Evolutionary conservation across 2,797 vertebrate genomes (phyloP).

Genomic region (Danio kyathit): DNA sequence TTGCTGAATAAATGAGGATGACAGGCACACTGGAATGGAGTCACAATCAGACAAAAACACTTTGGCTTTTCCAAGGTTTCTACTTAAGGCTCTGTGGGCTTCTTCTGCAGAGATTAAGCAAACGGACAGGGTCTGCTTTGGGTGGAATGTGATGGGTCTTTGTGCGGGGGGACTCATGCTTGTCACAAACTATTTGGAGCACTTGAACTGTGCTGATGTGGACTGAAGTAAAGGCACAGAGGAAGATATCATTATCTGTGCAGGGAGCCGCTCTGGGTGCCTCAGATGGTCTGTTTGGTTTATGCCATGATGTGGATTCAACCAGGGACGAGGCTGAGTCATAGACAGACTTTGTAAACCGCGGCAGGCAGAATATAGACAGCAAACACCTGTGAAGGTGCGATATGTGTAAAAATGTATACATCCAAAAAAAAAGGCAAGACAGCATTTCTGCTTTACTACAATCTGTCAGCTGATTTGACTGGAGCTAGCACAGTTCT

Average conservation of each 20-base stretch:
- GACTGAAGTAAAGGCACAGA: slow-evolving; percentile 45
- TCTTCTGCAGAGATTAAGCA: slow-evolving; percentile 14
- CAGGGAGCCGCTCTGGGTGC: slow-evolving; percentile 35
- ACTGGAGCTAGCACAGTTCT: slow-evolving; percentile 21
- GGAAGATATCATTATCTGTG: slow-evolving; percentile 48
- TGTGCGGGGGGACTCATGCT: slow-evolving; percentile 32
- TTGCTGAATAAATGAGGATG: not conserved
- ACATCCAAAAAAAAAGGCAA: slow-evolving; percentile 27
- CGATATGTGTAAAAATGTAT: slow-evolving; percentile 18
- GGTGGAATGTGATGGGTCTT: slow-evolving; percentile 12
- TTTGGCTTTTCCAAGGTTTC: slow-evolving; percentile 9
- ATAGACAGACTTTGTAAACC: slow-evolving; percentile 29
- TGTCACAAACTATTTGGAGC: slow-evolving; percentile 49
- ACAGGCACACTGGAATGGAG: not conserved
- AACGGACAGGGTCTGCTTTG: slow-evolving; percentile 25
- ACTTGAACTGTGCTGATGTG: slow-evolving; percentile 26
- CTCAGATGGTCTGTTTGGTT: slow-evolving; percentile 42
- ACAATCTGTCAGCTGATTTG: slow-evolving; percentile 20
- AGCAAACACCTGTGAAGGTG: slow-evolving; percentile 39
- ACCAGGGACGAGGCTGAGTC: slow-evolving; percentile 34
- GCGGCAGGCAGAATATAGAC: slow-evolving; percentile 35
- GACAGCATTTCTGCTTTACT: not conserved
- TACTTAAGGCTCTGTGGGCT: slow-evolving; percentile 27
- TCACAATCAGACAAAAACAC: slow-evolving; percentile 24
- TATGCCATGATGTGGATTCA: slow-evolving; percentile 43